A percentile compares a stretch with the other conserved stretches of the same genome.
Conservation (phyloP, 35 echinoderm and acorn worm species). For the Heliocidaris tuberculata region DNA sequence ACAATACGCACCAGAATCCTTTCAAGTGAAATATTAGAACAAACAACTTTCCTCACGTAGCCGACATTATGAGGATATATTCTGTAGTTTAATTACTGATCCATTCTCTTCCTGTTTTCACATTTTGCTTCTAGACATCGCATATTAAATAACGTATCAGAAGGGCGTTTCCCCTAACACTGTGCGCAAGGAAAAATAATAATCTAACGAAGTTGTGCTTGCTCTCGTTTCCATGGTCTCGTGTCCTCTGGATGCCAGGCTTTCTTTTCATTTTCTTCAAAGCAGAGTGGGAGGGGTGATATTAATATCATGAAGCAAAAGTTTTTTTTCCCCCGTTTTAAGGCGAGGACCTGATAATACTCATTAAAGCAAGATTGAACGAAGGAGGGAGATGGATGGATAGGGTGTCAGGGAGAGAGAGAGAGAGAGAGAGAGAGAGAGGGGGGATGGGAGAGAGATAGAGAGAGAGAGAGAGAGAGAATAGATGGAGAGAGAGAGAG, state of each 20-base stretch:
- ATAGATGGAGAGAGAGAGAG: too few species aligned
- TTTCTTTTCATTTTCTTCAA: too few species aligned
- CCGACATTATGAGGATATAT: background rate
- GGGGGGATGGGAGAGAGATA: background rate
- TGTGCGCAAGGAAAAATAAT: too few species aligned
- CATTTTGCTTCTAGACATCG: too few species aligned
- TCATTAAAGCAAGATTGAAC: too few species aligned
- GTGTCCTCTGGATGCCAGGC: too few species aligned
- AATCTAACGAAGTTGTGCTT: too few species aligned
- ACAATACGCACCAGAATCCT: background rate
- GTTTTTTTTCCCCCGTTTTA: too few species aligned
- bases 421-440: background rate
- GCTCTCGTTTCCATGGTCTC: too few species aligned
- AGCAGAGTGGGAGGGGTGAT: background rate
- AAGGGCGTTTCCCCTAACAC: background rate
- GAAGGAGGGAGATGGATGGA: background rate
- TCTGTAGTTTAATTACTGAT: background rate
- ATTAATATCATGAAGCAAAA: background rate
- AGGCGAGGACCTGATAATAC: too few species aligned
- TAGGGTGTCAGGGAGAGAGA: background rate
- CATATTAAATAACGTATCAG: background rate
- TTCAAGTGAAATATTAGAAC: background rate
- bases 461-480: background rate
- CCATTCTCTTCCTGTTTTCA: background rate
- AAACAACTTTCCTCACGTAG: background rate